Conservation (phyloP, 2,113 vertebrate genomes). For the Pogonocichla stellata region DNA sequence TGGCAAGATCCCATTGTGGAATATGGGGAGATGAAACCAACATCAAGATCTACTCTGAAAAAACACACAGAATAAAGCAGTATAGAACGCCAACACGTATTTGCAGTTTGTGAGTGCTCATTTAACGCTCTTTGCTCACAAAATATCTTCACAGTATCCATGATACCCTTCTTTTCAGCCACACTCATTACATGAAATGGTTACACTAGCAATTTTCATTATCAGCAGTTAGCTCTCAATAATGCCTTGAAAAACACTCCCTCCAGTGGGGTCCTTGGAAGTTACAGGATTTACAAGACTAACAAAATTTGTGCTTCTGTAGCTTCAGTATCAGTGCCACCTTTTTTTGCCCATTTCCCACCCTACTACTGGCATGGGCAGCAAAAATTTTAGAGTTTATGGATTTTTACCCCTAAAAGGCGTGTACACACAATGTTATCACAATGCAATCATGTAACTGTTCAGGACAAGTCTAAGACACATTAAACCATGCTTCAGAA, state of each 20-base stretch:
- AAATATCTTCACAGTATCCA: background rate
- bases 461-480: background rate
- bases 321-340: background rate
- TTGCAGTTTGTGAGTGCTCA: background rate
- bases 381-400: background rate
- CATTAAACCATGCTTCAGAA: background rate
- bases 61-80: background rate
- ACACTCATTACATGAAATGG: background rate
- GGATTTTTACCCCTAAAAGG: background rate
- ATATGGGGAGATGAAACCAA: background rate
- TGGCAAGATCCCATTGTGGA: background rate
- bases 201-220: background rate
- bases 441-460: background rate
- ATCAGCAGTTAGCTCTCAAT: background rate
- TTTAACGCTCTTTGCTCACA: background rate
- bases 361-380: background rate
- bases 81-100: rapidly evolving
- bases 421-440: background rate
- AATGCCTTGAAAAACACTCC: background rate
- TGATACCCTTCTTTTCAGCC: background rate
- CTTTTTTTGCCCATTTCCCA: background rate
- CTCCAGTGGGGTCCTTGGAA: background rate
- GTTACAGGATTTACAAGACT: background rate
- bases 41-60: background rate
- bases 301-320: background rate